A percentile compares a stretch with the other conserved stretches of the same genome.
Evolutionary conservation across 2,113 vertebrate genomes (phyloP).

Genomic region (Corydoras maculifer): DNA sequence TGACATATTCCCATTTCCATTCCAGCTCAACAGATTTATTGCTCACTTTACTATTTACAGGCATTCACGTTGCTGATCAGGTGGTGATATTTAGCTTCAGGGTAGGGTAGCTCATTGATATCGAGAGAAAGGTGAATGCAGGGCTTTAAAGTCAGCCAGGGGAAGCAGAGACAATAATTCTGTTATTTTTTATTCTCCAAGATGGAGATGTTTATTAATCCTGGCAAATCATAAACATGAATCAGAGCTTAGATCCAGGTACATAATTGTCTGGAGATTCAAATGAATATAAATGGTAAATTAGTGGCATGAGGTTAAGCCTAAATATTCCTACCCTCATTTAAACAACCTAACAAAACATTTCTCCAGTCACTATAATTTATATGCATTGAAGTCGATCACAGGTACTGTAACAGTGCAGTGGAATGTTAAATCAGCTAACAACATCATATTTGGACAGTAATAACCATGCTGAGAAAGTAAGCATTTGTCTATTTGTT

Average conservation of each 20-base stretch:
- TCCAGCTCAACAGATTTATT: slow-evolving; percentile 62
- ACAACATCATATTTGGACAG: too few relatives aligned
- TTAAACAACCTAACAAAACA: not conserved
- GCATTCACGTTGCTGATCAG: slow-evolving; percentile 56
- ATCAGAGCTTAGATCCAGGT: slow-evolving; percentile 31
- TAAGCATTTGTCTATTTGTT: too few relatives aligned
- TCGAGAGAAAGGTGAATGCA: slow-evolving; percentile 39
- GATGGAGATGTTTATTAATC: slow-evolving; percentile 33
- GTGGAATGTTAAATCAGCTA: too few relatives aligned
- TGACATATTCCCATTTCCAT: slow-evolving; percentile 67
- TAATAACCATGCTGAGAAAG: too few relatives aligned
- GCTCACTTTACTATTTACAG: slow-evolving; percentile 59
- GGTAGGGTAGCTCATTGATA: slow-evolving; percentile 47
- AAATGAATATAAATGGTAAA: slow-evolving; percentile 28
- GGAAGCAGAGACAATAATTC: slow-evolving; percentile 21
- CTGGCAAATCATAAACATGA: slow-evolving; percentile 31
- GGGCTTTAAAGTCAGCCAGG: slow-evolving; percentile 33
- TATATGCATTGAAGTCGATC: not conserved
- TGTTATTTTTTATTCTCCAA: slow-evolving; percentile 26
- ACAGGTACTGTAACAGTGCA: too few relatives aligned
- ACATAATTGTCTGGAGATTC: not conserved
- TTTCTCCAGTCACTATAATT: not conserved
- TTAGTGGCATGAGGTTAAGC: slow-evolving; percentile 6
- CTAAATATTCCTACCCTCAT: not conserved
- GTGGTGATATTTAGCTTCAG: slow-evolving; percentile 58